Evolutionary conservation across 2,797 vertebrate genomes (phyloP), one percentile per base, ranked within the genome.

Genomic region (Brotula barbata): DNA sequence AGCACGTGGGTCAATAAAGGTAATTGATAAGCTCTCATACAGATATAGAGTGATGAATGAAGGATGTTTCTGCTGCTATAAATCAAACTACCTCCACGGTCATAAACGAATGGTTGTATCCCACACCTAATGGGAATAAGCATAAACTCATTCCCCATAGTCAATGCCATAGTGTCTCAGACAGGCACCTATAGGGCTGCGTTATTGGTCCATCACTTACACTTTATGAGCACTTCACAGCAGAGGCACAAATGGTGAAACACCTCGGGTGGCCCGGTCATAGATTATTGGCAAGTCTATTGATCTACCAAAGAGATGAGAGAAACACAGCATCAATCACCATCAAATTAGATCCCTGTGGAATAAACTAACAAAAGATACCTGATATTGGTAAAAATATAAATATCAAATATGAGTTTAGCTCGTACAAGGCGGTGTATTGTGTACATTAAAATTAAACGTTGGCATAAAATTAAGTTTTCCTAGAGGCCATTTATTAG

Each of bases 11-110:
- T 87, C 86, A 86, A 90, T 88, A 77, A 71, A 87, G 61, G 72
- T 86, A 84, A 90, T 80, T 89, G 86, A 89, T 85, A 84, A 87
- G 78, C 82, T 81, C 75, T 87, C 84, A 78, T 78, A 82, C 9
- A 31, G 77, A 85, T 82, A 78, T 81, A 82, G 74, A 63, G 77
- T 86, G 88, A 88, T 83, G 73, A 86, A 87, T 89, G 83, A 66
- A 66, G 44, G 60, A 68, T 73, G 41, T 72, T 64, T 74, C 33
- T 46, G 31, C 23, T 19, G 63, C 70, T 28, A 81, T 85, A 22
- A 80, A 83, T 88, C 83, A 78, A 71, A 60, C 57, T 4, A 37
- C 21, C 80, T 63, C 58, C 22, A 22, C 34, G 61, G 64, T 47
- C 54, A 70, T 84, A 81, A 79, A 80, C 13, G 60, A 50, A 68